Evolutionary conservation across 2,888 invertebrate species (phyloP), one percentile per base, ranked within the genome.

Genomic region (Zeuzera pyrina): DNA sequence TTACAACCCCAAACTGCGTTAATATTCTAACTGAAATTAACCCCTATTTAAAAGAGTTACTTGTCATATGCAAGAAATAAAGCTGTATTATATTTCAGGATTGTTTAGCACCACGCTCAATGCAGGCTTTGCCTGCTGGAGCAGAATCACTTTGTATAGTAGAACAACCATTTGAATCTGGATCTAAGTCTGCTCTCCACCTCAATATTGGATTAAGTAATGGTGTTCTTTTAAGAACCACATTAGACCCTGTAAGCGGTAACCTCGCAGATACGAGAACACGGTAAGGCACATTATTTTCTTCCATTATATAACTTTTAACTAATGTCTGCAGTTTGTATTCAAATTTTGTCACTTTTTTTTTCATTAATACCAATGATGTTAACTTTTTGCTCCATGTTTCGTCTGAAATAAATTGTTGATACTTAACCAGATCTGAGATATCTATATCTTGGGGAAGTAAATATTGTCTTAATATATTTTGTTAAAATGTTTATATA

Each of bases 191-290:
- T 38, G 89, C 91, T 15, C 85, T 98, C 12, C 97, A 97, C 74
- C 85, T 99, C 15, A 98, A 99, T 63, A 98, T 99, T 65, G 99
- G 99, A 1, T 83, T 99, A 13, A 96, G 96, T 81, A 98, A 99
- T 74, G 98, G 98, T 33, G 97, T 97, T 15, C 73, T 98, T 36
- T 77, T 98, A 33, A 86, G 98, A 54, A 97, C 97, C 2, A 97
- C 98, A 2, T 81, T 98, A 16, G 98, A 98, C 79, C 94, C 95
- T 0, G 94, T 97, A 12, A 95, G 96, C 24, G 99, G 99, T 0
- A 98, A 98, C 66, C 86, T 99, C 47, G 94, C 97, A 2, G 99
- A 99, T 61, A 98, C 98, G 0, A 87, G 99, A 47, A 98, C 98
- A 0, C 88, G 99, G 84, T 84, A 57, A 38, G 23, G n/a, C n/a